Conservation (phyloP, 2,797 vertebrate species). For the Parauchenoglanis ngamensis region DNA sequence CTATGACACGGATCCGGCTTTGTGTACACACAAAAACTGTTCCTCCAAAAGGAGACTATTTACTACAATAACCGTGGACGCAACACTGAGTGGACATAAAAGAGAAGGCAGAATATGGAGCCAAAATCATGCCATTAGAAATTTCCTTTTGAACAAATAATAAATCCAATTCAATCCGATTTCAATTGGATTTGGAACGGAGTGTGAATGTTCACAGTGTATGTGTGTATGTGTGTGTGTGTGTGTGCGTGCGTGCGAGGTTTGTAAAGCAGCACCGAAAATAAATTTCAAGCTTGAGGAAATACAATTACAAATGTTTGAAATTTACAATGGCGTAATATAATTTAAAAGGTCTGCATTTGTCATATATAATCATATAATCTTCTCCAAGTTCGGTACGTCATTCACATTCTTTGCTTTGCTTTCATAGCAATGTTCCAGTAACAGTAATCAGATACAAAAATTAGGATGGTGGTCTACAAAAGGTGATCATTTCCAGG, state of each 20-base stretch:
- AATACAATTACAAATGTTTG: neutral
- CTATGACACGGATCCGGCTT: constrained; percentile 33
- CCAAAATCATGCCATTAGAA: constrained; percentile 17
- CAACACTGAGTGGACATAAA: constrained; percentile 43
- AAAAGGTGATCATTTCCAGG: neutral
- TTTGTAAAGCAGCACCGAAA: neutral
- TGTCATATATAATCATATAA: neutral
- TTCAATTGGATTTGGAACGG: neutral
- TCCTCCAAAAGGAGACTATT: constrained; percentile 39
- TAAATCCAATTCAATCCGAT: neutral
- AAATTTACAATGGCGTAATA: neutral
- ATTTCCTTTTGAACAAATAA: neutral
- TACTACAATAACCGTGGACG: constrained; percentile 50
- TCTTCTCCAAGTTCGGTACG: neutral
- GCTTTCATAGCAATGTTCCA: neutral
- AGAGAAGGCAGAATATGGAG: constrained; percentile 40
- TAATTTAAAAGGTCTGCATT: neutral
- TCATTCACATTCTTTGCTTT: neutral
- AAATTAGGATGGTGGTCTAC: neutral
- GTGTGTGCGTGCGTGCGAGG: too few relatives aligned
- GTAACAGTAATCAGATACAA: neutral
- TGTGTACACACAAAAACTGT: constrained; percentile 20
- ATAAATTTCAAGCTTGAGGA: neutral
- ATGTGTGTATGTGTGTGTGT: too few relatives aligned
- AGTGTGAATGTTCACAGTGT: neutral